Evolutionary conservation across 2,888 invertebrate genomes (phyloP).

Genomic region (Allolobophora icterica): DNA sequence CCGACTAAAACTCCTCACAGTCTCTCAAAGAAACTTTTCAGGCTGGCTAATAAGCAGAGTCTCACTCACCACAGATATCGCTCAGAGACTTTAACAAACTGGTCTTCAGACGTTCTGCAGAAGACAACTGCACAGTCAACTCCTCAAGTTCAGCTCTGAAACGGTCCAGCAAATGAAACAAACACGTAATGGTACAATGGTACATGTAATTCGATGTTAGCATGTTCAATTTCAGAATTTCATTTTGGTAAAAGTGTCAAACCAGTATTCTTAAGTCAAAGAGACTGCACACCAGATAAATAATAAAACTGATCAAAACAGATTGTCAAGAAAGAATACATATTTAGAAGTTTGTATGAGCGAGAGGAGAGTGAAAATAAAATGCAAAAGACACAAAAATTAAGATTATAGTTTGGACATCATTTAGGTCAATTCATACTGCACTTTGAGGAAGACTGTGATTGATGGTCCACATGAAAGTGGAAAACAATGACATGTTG

Average conservation of each 20-base stretch:
- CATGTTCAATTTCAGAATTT: not conserved
- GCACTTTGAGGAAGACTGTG: not conserved
- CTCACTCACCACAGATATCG: conserved; percentile 25
- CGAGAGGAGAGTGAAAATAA: not conserved
- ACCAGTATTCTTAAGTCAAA: not conserved
- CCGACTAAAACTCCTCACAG: not conserved
- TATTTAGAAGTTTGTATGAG: not conserved
- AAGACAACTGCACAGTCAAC: conserved; percentile 54
- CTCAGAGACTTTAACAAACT: conserved; percentile 30
- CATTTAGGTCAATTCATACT: not conserved
- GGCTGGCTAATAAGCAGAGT: too few species aligned
- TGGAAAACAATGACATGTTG: too few species aligned
- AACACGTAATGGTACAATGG: not conserved
- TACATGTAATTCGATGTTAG: not conserved
- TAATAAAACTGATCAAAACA: not conserved
- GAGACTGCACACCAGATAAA: not conserved
- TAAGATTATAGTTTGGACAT: not conserved
- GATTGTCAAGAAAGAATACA: not conserved
- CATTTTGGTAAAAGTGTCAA: not conserved
- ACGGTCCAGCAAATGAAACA: conserved; percentile 29
- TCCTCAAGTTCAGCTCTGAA: conserved; percentile 58
- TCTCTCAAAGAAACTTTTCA: too few species aligned
- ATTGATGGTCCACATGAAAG: not conserved
- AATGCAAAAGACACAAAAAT: not conserved
- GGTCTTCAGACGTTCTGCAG: conserved; percentile 53